Evolutionary conservation across 2,797 vertebrate species (phyloP), one percentile per base, ranked within the genome.

Genomic region (Tadarida brasiliensis): DNA sequence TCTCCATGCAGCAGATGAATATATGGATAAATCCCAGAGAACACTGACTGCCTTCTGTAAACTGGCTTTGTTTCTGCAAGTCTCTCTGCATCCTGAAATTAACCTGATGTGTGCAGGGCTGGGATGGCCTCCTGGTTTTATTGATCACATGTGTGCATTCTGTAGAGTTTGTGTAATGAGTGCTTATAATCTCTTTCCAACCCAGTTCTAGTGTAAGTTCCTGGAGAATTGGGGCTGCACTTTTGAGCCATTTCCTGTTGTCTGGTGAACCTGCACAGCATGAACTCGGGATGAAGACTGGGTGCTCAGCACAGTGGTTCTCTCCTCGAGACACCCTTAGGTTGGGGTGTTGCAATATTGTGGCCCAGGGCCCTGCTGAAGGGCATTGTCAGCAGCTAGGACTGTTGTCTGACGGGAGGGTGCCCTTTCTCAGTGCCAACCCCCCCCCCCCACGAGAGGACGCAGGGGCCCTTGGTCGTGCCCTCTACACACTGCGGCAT

Each of bases 391-490:
- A 4, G 65, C 7, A 61, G 51, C n/a, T 7, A 5, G 8, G 67
- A 22, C 47, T 0, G 9, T 3, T 47, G 57, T 35, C 26, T 33
- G 33, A 44, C 0, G 0, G 7, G 28, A 19, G 10, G 26, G 14
- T 6, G 33, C 33, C 19, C 11, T 33, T 71, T 71, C 65, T 73
- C 63, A 7, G 22, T 70, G 47, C 54, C 35, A 57, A 26, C 49
- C 49, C 61, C 61, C 33, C 49, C 49, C 61, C 61, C 26, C 5
- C 12, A 12, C 26, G 12, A 63, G 61, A 5, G 5, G 61, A 15
- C 11, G 28, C 12, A 11, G 49, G 49, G 49, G 49, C 49, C 49
- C 49, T 51, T 11, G 49, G 49, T 51, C 49, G 12, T 51, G 49
- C 49, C 12, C 49, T 14, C 49, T 14, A 9, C 49, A 51, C 49